Conservation (phyloP, 2,888 invertebrate species). For the Ormyrus rosae region DNA sequence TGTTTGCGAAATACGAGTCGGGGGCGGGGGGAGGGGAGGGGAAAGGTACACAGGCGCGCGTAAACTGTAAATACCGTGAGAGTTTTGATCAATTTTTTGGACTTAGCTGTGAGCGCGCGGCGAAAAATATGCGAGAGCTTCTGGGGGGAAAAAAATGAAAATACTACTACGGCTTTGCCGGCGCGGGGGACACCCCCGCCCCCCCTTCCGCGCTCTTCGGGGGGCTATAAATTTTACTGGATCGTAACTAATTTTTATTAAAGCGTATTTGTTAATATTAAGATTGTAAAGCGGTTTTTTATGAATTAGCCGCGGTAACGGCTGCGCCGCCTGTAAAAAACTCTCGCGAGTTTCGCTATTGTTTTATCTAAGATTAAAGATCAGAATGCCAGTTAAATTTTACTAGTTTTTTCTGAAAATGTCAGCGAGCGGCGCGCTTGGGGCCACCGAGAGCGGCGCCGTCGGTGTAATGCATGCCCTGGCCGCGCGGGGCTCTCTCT, state of each 20-base stretch:
- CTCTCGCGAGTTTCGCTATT: not conserved
- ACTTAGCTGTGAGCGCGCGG: constrained; percentile 6
- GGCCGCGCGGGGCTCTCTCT: too few species aligned
- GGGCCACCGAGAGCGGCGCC: not conserved
- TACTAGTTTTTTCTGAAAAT: not conserved
- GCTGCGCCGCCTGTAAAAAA: constrained; percentile 10
- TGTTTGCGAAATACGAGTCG: constrained; percentile 23
- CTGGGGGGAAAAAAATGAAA: constrained; percentile 23
- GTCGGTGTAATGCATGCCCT: not conserved
- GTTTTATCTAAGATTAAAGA: constrained; percentile 15
- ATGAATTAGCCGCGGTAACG: constrained; percentile 15
- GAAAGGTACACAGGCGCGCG: constrained; percentile 20
- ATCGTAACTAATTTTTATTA: constrained; percentile 43
- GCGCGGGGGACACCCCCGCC: not conserved
- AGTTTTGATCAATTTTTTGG: constrained; percentile 38
- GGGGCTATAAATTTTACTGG: constrained; percentile 35
- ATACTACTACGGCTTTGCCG: constrained; percentile 5
- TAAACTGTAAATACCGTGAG: constrained; percentile 28
- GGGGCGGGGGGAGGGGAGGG: not conserved
- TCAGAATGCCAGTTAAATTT: not conserved
- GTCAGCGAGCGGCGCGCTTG: too few species aligned
- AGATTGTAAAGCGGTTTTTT: constrained; percentile 34
- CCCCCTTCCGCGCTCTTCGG: not conserved
- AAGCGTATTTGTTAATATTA: constrained; percentile 31
- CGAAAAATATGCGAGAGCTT: not conserved